A percentile compares a stretch with the other conserved stretches of the same genome.
Conservation (phyloP, 1,140 invertebrate species). For the Doryteuthis pealeii region DNA sequence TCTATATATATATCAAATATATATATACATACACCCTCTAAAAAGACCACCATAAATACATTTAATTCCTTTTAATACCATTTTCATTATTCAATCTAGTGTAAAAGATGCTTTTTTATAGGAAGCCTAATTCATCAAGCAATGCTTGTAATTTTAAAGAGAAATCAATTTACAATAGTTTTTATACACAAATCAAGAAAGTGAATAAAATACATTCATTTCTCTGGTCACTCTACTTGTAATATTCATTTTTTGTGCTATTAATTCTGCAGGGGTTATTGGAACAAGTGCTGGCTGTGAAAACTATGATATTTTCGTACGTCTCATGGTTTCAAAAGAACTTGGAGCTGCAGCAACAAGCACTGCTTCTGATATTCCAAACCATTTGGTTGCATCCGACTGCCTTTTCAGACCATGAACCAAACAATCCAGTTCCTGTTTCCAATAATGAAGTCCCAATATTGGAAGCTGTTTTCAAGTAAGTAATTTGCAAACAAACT, state of each 20-base stretch:
- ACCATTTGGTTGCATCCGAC: slow-evolving; percentile 59
- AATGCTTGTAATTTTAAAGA: not conserved
- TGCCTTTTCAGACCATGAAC: slow-evolving; percentile 31
- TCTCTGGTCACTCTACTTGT: not conserved
- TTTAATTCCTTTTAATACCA: too few species aligned
- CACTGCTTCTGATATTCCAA: slow-evolving; percentile 81
- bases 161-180: not conserved
- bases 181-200: not conserved
- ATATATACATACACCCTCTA: too few species aligned
- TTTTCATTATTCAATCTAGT: too few species aligned
- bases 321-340: slow-evolving; percentile 96
- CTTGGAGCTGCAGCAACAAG: slow-evolving; percentile 88
- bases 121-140: too few species aligned
- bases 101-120: too few species aligned
- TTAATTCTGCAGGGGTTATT: slow-evolving; percentile 65
- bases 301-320: slow-evolving; percentile 86
- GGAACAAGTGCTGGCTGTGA: slow-evolving; percentile 91
- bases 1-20: too few species aligned
- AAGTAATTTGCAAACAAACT: too few species aligned
- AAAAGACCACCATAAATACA: too few species aligned
- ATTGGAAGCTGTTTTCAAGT: slow-evolving; percentile 40
- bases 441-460: slow-evolving; percentile 36
- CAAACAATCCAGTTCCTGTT: not conserved
- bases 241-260: slow-evolving; percentile 6
- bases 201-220: not conserved